Percentiles rank a stretch among this genome's conserved stretches.
These are phyloP conservation scores for Ladona fulva DNA, from an alignment of 1,140 invertebrate species.

Conservation along the genomic window DNA sequence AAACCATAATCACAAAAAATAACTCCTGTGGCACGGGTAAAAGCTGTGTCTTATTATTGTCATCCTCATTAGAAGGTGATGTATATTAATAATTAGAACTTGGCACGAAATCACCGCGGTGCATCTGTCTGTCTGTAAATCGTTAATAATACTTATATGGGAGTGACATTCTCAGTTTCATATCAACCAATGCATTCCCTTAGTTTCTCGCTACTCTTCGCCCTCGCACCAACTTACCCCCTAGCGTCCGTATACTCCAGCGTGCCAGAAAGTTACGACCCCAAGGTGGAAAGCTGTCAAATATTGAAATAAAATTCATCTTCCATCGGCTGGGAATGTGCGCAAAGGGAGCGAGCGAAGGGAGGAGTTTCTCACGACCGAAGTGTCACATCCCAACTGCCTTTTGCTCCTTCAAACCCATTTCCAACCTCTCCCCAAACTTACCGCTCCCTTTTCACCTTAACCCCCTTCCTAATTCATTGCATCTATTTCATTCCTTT, in stretches of 20 bases:
- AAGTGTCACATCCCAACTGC: neutral
- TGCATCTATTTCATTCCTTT: no score
- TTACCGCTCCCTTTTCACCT: neutral
- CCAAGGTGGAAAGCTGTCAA: constrained; percentile 15
- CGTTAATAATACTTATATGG: no score
- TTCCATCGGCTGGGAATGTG: constrained; percentile 13
- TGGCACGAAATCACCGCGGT: no score
- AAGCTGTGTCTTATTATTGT: no score
- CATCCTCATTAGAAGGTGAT: no score
- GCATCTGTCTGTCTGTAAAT: no score
- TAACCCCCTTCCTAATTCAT: no score
- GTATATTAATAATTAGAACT: no score
- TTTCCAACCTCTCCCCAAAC: neutral
- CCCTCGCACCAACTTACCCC: neutral
- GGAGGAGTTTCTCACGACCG: neutral
- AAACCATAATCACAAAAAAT: no score
- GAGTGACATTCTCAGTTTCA: no score
- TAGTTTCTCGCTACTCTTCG: neutral
- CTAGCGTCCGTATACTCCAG: neutral
- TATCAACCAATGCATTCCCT: neutral
- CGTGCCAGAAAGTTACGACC: neutral
- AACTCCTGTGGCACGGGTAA: no score
- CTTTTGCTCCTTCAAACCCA: neutral
- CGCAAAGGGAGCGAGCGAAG: neutral
- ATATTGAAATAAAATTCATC: constrained; percentile 18